phyloP scores from a whole-genome alignment of 1,140 invertebrate genomes.

The Lamellibrachia luymesi region DNA sequence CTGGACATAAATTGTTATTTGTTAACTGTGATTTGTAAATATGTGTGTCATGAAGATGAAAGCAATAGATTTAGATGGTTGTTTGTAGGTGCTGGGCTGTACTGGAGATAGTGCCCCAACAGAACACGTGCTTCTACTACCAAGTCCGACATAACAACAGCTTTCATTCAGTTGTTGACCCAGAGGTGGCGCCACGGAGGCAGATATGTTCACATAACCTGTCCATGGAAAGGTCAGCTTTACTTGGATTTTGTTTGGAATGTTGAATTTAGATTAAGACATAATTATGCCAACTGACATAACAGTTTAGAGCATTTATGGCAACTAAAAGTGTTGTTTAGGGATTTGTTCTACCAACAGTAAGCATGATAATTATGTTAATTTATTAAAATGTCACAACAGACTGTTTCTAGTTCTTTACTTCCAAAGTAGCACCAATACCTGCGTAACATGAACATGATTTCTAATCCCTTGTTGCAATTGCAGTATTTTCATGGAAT shows the following conservation, averaged over 20 bases:
- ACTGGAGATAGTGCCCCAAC: constrained; percentile 51
- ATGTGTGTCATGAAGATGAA: background rate
- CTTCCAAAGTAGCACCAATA: background rate
- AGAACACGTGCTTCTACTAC: constrained; percentile 29
- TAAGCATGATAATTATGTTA: background rate
- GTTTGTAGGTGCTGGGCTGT: constrained; percentile 52
- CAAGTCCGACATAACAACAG: constrained; percentile 22
- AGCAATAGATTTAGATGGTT: background rate
- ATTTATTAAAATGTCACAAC: background rate
- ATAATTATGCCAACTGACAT: background rate
- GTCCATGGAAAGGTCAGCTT: constrained; percentile 45
- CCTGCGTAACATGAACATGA: background rate
- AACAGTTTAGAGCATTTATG: no score
- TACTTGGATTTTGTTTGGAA: background rate
- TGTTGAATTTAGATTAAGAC: background rate
- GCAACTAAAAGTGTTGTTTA: no score
- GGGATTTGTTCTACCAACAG: no score
- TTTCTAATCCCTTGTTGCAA: background rate
- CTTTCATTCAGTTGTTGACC: constrained; percentile 15
- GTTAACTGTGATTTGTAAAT: background rate
- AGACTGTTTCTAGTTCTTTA: constrained; percentile 5
- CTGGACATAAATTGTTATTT: no score
- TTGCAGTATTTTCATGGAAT: background rate
- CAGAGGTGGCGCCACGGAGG: background rate
- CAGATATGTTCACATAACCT: constrained; percentile 37